Percentiles rank a stretch among this genome's conserved stretches.
phyloP scores from a whole-genome alignment of 2,797 vertebrate species.

The Euphonia xanthogaster region DNA sequence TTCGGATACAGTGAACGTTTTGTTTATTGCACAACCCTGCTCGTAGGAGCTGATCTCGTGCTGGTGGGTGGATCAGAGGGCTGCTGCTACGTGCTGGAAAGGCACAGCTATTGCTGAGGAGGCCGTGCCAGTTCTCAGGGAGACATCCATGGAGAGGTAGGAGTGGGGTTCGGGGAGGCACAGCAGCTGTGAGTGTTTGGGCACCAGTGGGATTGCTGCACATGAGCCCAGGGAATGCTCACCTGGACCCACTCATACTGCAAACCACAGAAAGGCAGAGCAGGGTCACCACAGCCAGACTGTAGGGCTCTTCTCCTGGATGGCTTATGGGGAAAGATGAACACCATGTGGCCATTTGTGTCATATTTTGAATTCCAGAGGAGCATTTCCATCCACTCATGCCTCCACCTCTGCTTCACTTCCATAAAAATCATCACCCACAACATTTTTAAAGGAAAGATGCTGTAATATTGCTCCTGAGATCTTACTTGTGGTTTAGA shows the following conservation, averaged over 20 bases:
- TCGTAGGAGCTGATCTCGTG: neutral
- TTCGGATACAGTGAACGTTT: neutral
- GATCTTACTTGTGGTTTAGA: neutral
- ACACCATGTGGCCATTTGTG: fast-evolving
- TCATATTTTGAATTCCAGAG: neutral
- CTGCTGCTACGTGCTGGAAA: neutral
- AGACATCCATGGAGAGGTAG: neutral
- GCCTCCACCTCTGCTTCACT: neutral
- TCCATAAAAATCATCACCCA: neutral
- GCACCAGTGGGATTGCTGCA: fast-evolving
- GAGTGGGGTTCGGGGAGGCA: fast-evolving
- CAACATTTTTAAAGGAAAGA: neutral
- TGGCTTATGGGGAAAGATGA: neutral
- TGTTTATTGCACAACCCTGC: constrained; percentile 12
- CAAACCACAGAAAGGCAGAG: neutral
- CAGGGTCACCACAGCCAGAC: neutral
- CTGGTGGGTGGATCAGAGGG: neutral
- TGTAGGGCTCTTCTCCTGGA: neutral
- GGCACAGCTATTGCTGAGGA: fast-evolving
- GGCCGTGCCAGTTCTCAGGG: neutral
- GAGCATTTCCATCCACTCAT: neutral
- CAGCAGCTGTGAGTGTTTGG: fast-evolving
- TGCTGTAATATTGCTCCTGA: neutral
- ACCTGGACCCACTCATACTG: fast-evolving
- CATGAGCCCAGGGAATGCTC: fast-evolving